Evolutionary conservation across 35 echinoderm and acorn worm genomes (phyloP), one percentile per base, ranked within the genome.

Genomic region (Ophiothrix spiculata): DNA sequence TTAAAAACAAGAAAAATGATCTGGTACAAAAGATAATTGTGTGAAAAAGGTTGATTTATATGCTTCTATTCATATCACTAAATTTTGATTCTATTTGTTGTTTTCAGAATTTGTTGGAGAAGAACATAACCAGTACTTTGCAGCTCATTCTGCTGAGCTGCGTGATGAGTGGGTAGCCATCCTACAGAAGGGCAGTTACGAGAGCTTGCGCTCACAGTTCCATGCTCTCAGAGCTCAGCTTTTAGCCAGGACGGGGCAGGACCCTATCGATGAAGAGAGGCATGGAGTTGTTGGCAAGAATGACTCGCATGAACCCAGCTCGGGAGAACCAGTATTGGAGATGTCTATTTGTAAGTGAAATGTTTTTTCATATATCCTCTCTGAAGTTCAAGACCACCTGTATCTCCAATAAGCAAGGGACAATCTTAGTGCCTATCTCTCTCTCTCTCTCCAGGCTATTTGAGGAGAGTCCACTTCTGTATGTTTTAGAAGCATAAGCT

Each of bases 151-250:
- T 17, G 81, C 89, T 0, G 95, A 98, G 54, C 92, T 94, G 32
- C 56, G 95, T 33, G 95, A 98, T 40, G 95, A 98, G 89, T 98
- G 95, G 95, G 86, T 98, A 36, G 91, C 93, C 28, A 85, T 85
- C 0, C 56, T 98, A 36, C 92, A 93, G 69, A 86, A 91, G 39
- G 95, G 92, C 32, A 98, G 91, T 78, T 98, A 98, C 36, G 95
- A 98, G 82, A 81, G 87, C 56, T 79, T 98, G 1, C 88, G 95
- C 1, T n/a, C 34, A 25, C 95, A 98, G 38, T 83, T 98, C 11
- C 80, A 91, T 35, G 76, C 80, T 39, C 89, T 98, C 19, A 63
- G 95, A 37, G 80, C 82, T 80, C 88, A 89, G 81, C 42, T 98
- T 39, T 84, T 94, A 31, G 95, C 95, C 25, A 81, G 91, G 64